Percentiles rank a stretch among this genome's conserved stretches.
Conservation (phyloP, 37 sponge, comb jelly and placozoan genomes). For the Bolinopsis microptera region DNA sequence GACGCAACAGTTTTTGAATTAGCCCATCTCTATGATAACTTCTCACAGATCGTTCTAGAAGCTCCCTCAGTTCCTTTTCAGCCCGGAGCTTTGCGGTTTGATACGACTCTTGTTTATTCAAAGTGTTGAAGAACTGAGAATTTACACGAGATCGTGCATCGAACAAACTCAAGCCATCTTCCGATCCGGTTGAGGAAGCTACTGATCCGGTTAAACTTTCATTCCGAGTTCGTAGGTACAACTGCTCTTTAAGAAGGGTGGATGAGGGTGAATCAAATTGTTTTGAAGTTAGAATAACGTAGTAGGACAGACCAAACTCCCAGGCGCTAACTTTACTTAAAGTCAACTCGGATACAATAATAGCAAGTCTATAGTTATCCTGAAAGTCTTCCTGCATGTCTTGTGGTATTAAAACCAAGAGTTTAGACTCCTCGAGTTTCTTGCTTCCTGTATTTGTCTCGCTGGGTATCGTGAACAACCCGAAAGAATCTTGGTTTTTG, state of each 20-base stretch:
- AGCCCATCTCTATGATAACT: constrained; percentile 50
- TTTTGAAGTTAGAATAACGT: background rate
- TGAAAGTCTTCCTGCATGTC: background rate
- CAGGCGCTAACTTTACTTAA: background rate
- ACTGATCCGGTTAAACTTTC: constrained; percentile 24
- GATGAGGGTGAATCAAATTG: background rate
- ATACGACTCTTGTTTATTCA: constrained; percentile 20
- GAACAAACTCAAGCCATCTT: background rate
- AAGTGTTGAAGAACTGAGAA: constrained; percentile 9
- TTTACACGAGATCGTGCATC: constrained; percentile 13
- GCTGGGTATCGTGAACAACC: constrained; percentile 24
- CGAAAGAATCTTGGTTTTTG: background rate
- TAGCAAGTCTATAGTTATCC: background rate
- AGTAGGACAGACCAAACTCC: constrained; percentile 37
- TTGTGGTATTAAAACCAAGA: constrained; percentile 14
- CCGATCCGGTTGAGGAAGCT: background rate
- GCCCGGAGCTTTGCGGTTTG: background rate
- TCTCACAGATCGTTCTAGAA: background rate
- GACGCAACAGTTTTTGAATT: constrained; percentile 1
- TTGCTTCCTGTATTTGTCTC: background rate
- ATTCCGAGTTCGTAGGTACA: background rate
- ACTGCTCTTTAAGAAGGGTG: background rate
- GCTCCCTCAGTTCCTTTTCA: background rate
- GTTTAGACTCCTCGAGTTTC: background rate
- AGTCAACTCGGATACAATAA: background rate